Conservation (phyloP, 2,797 vertebrate genomes). For the Lateolabrax maculatus region DNA sequence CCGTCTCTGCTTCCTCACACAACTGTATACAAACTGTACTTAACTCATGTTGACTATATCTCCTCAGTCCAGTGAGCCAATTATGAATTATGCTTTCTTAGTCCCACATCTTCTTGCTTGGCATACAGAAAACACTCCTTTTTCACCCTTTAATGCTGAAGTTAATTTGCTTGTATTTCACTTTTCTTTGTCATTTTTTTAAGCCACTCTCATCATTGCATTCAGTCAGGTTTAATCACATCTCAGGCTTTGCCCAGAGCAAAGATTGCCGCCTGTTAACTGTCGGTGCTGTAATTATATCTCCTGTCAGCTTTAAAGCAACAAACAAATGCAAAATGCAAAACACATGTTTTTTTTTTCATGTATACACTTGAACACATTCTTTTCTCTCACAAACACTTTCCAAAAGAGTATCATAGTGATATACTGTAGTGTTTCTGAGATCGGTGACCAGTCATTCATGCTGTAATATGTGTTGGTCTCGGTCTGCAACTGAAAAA, state of each 20-base stretch:
- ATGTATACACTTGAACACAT: not conserved
- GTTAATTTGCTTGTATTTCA: conserved; percentile 38
- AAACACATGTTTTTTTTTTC: conserved; percentile 21
- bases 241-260: conserved; percentile 31
- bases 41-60: conserved; percentile 11
- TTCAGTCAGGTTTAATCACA: conserved; percentile 55
- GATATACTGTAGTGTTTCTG: conserved; percentile 18
- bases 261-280: conserved; percentile 47
- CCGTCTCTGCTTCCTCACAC: conserved; percentile 24
- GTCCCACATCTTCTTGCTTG: no score
- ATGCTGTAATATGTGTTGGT: conserved; percentile 39
- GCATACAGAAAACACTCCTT: not conserved
- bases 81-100: no score
- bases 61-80: not conserved
- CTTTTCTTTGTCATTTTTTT: conserved; percentile 18
- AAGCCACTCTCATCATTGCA: conserved; percentile 20
- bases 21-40: conserved; percentile 42
- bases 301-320: conserved; percentile 58
- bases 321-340: conserved; percentile 53
- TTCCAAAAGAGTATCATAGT: conserved; percentile 38
- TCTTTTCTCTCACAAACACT: not conserved
- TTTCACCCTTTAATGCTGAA: not conserved
- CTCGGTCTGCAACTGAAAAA: conserved; percentile 5
- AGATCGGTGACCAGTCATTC: conserved; percentile 38
- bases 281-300: conserved; percentile 39